Evolutionary conservation across 1,140 invertebrate species (phyloP), one percentile per base, ranked within the genome.

Genomic region (Drosophila athabasca): DNA sequence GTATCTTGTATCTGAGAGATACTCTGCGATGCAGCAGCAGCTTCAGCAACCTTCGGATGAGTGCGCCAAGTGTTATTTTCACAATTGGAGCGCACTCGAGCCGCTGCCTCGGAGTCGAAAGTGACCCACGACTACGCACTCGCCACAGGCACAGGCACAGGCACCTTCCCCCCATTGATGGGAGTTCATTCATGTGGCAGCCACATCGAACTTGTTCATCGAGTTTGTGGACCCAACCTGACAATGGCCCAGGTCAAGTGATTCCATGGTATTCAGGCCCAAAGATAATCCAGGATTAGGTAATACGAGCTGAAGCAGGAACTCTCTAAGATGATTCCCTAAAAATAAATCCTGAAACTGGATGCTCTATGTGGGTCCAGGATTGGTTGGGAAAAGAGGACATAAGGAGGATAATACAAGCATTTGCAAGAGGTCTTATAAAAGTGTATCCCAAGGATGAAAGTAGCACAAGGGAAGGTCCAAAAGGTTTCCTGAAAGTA

Each of bases 21-120:
- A 43, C 50, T 39, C 5, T 44, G 52, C 49, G 49, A 39, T 39
- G 11, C 35, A 39, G 35, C 35, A 9, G 31, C 64, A 68, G 61
- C 52, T 24, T 15, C 64, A 46, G 49, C 62, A 87, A 83, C 83
- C 83, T 87, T 87, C 83, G 67, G 13, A 19, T 41, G 68, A 87
- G 83, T 88, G 59, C 71, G 74, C 78, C 82, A 85, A 85, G 82
- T 85, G 82, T 82, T 88, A 85, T 87, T 88, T 87, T 88, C 83
- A 87, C 83, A 79, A 87, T 82, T 87, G 83, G 79, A 87, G 83
- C 83, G 67, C 76, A 76, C 82, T 88, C 74, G 49, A 87, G 64
- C 52, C 46, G 64, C 48, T 78, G 83, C 52, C 64, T 72, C 57
- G 67, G 83, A 87, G 88, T 73, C 83, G 83, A 87, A 87, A 87